These are phyloP conservation scores for Drosophila formosana DNA, from an alignment of 2,888 invertebrate genomes.

Conservation along the genomic window DNA sequence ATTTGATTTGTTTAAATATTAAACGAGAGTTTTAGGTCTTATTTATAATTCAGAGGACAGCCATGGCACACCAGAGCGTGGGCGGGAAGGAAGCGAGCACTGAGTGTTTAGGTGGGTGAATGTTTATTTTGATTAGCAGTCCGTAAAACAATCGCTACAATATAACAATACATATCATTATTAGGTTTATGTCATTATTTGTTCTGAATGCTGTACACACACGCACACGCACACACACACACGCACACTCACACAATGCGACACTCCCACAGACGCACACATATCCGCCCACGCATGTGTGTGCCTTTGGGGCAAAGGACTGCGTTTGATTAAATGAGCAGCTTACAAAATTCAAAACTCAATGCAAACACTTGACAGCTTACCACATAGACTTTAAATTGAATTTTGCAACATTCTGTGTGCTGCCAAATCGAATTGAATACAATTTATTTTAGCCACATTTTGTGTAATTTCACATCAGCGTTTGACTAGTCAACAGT, in stretches of 20 bases:
- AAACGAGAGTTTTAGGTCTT: slow-evolving; percentile 77
- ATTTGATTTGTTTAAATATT: slow-evolving; percentile 81
- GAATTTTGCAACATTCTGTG: slow-evolving; percentile 32
- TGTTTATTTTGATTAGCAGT: slow-evolving; percentile 75
- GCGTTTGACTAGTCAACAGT: background rate
- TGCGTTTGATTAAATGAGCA: slow-evolving; percentile 66
- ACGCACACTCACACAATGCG: background rate
- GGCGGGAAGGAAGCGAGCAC: background rate
- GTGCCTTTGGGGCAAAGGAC: slow-evolving; percentile 30
- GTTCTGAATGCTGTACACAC: slow-evolving; percentile 57
- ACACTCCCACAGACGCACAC: slow-evolving; percentile 9
- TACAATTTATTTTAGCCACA: slow-evolving; percentile 18
- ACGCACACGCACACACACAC: slow-evolving; percentile 24
- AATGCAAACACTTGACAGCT: slow-evolving; percentile 32
- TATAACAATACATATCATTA: slow-evolving; percentile 62
- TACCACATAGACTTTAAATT: slow-evolving; percentile 44
- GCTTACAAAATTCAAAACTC: slow-evolving; percentile 49
- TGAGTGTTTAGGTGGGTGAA: slow-evolving; percentile 5
- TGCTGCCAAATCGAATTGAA: slow-evolving; percentile 2
- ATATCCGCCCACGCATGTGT: background rate
- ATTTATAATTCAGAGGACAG: slow-evolving; percentile 72
- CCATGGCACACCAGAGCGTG: background rate
- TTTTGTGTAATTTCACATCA: slow-evolving; percentile 7
- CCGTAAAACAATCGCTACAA: slow-evolving; percentile 76
- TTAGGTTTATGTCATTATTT: slow-evolving; percentile 73